phyloP scores from a whole-genome alignment of 35 echinoderm and acorn worm species.

The Ptychodera flava region DNA sequence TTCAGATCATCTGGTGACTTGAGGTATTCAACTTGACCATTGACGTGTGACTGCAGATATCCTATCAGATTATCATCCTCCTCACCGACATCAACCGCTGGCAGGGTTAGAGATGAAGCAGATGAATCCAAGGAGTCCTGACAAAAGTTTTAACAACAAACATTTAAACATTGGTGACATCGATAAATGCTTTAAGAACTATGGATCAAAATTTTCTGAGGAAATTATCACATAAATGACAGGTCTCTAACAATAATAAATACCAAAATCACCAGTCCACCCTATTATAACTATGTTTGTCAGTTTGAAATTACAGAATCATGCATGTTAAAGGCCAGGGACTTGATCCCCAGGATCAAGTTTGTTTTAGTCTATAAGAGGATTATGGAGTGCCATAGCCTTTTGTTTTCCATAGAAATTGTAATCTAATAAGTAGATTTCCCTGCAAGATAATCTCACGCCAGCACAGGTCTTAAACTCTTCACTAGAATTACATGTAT shows the following conservation, averaged over 20 bases:
- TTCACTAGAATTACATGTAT: no score
- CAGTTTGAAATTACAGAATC: neutral
- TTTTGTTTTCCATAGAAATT: no score
- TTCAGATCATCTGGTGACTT: constrained; percentile 7
- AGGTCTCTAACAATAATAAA: neutral
- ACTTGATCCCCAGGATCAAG: no score
- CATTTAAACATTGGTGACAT: no score
- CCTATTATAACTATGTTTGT: neutral
- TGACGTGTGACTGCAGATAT: constrained; percentile 55
- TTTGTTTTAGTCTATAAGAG: no score
- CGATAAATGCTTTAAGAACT: no score
- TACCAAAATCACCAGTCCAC: neutral
- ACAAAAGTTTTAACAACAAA: constrained; percentile 11
- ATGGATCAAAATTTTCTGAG: neutral
- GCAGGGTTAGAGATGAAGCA: constrained; percentile 31
- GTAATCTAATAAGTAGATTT: no score
- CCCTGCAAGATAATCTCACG: no score
- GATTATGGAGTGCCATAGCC: no score
- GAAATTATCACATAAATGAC: neutral
- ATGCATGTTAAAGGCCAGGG: neutral
- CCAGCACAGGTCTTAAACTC: no score
- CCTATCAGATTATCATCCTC: neutral
- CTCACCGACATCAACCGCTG: constrained; percentile 37
- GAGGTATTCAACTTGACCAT: constrained; percentile 23
- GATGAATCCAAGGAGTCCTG: constrained; percentile 33